Evolutionary conservation across 2,113 vertebrate species (phyloP), one percentile per base, ranked within the genome.

Genomic region (Sebastes fasciatus): DNA sequence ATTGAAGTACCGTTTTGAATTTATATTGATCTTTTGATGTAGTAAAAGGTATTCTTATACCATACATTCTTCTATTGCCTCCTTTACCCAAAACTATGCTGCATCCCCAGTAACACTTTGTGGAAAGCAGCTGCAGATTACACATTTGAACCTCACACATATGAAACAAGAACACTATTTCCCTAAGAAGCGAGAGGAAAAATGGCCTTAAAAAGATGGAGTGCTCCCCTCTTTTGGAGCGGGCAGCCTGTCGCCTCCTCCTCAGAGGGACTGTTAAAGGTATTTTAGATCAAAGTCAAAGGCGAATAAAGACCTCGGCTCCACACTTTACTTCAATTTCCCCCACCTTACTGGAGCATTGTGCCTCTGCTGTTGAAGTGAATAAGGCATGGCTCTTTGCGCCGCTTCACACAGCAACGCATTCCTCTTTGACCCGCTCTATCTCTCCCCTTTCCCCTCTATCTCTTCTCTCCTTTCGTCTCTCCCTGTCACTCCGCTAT

Each of bases 231-330:
- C 62, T 68, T 70, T 60, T 6, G 63, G 66, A 80, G 72, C 57
- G 19, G 75, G 58, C 88, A 51, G 74, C 61, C 58, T 60, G 52
- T 83, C 60, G 79, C 74, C 11, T 51, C 80, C 67, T 76, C 83
- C 88, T 91, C 84, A 79, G 63, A 77, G 77, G 70, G 70, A 63
- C 90, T 84, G 81, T 89, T 92, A 80, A 85, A 89, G 82, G 81
- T 91, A 68, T 92, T 94, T 93, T 77, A 90, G 91, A 92, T 93
- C 91, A 93, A 91, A 94, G 90, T 89, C 77, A 83, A 77, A 82
- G 82, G 79, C 57, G 77, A 87, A 88, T 92, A 92, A 91, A 92
- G 86, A 90, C 86, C 78, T 78, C 43, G 64, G 80, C 89, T 83
- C 57, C 86, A 70, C 84, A 90, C 89, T 91, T 92, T 89, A 81